Evolutionary conservation across 2,113 vertebrate species (phyloP).

Genomic region (Progne subis): DNA sequence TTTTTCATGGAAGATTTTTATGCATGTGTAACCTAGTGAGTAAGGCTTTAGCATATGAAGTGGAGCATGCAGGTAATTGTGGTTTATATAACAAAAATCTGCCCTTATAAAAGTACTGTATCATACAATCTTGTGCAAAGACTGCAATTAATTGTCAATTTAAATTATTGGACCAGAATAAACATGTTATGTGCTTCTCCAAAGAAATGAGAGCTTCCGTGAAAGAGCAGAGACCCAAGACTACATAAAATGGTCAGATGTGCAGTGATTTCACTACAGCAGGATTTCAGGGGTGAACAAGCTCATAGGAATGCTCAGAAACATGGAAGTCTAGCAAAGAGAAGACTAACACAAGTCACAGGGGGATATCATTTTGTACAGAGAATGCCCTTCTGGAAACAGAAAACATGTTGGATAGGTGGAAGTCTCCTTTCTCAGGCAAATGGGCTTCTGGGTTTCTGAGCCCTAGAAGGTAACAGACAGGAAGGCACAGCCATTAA

Average conservation of each 20-base stretch:
- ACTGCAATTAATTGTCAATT: not conserved
- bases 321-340: not conserved
- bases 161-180: not conserved
- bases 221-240: not conserved
- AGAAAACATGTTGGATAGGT: not conserved
- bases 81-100: not conserved
- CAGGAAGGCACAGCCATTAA: not conserved
- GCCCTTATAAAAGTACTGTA: not conserved
- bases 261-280: not conserved
- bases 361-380: not conserved
- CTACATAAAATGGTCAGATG: not conserved
- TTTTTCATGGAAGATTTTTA: not conserved
- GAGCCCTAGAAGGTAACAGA: not conserved
- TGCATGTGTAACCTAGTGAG: not conserved
- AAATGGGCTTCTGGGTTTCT: not conserved
- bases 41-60: not conserved
- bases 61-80: not conserved
- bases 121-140: not conserved
- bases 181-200: not conserved
- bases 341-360: not conserved
- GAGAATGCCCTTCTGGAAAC: not conserved
- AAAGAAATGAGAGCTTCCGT: not conserved
- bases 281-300: not conserved
- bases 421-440: not conserved
- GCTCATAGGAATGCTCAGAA: not conserved